phyloP scores from a whole-genome alignment of 2,113 vertebrate species.

The Willisornis vidua region DNA sequence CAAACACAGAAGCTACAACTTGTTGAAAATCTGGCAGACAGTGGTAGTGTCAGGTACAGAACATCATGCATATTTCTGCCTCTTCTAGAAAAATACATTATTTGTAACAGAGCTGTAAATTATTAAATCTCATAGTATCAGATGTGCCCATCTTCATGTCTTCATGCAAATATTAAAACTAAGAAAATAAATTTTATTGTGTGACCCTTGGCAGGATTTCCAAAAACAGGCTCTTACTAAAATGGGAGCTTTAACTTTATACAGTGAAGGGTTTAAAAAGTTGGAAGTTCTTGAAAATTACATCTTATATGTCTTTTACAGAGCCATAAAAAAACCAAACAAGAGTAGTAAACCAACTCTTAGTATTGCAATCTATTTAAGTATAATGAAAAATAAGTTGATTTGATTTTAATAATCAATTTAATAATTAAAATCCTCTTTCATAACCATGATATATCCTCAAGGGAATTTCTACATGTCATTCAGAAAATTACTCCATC shows the following conservation, averaged over 20 bases:
- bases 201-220: not conserved
- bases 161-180: not conserved
- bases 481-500: not conserved
- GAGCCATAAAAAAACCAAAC: not conserved
- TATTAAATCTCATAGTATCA: not conserved
- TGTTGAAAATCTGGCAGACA: not conserved
- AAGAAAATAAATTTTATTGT: not conserved
- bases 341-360: not conserved
- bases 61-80: not conserved
- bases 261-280: not conserved
- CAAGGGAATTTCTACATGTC: not conserved
- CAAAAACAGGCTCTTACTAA: not conserved
- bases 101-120: not conserved
- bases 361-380: not conserved
- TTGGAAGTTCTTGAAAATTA: not conserved
- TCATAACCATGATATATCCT: not conserved
- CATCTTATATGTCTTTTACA: not conserved
- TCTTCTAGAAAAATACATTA: not conserved
- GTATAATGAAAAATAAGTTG: not conserved
- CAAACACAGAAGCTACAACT: not conserved
- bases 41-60: rapidly evolving
- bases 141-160: not conserved
- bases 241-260: not conserved
- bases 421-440: not conserved
- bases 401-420: not conserved